Base-by-base conservation (phyloP, 1,140 invertebrate species). In the Monomorium pharaonis region DNA sequence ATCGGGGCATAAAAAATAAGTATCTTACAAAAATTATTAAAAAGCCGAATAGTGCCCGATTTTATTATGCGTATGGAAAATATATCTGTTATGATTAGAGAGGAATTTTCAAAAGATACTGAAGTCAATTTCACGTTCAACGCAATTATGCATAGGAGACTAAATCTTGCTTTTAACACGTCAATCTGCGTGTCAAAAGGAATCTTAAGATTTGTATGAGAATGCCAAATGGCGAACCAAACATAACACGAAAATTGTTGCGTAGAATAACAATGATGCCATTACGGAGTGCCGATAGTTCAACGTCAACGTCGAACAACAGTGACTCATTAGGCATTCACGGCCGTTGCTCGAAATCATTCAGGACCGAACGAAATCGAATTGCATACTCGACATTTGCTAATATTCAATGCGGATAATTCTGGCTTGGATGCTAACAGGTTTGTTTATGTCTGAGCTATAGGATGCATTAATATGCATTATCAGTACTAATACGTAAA, bases 271-370 rank as follows among this genome's bases (percentile, higher is more conserved):
- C 67, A 74, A 83, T 83, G 78, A 81, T 56, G 51, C 65, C 37
- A 56, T 81, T 81, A 47, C 56, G 54, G 16, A 44, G 42, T 49
- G n/a, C 16, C 18, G 65, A 80, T 86, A 60, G 51, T 70, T n/a
- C n/a, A n/a, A 67, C 51, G 63, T 75, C 30, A 62, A 76, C 24
- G 85, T 74, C n/a, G 78, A 88, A 86, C 84, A 88, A 86, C 86
- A 86, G 37, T 42, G 30, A 60, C 76, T 88, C 84, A 88, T 88
- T 88, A 86, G 72, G 76, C 69, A 88, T 83, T 88, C 86, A 88
- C 69, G 51, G 51, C 62, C 69, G 69, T 33, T 77, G 51, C 75
- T 86, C 65, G 51, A 69, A 83, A 83, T 86, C 84, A 86, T 88
- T 86, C 58, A 75, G 81, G 69, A 51, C 69, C 84, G 70, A 88